Percentiles rank a stretch among this genome's conserved stretches.
These are phyloP conservation scores for Dione juno DNA, from an alignment of 2,888 invertebrate genomes.

Conservation along the genomic window DNA sequence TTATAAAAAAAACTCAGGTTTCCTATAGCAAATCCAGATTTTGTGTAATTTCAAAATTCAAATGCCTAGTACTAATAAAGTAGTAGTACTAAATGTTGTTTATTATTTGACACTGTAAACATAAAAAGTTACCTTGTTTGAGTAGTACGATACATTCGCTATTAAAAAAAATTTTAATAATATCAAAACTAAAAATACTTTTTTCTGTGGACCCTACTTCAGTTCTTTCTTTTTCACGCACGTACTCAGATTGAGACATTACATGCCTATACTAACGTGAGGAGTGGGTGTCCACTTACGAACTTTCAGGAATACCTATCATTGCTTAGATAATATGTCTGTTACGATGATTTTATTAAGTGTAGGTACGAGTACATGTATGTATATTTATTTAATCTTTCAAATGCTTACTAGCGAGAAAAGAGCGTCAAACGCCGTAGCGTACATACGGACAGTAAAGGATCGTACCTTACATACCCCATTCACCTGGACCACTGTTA, in stretches of 20 bases:
- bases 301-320: slow-evolving; percentile 50
- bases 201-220: slow-evolving; percentile 59
- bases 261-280: slow-evolving; percentile 63
- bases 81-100: no score
- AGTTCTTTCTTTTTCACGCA: slow-evolving; percentile 68
- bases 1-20: no score
- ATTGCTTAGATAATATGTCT: slow-evolving; percentile 46
- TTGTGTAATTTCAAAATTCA: no score
- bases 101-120: no score
- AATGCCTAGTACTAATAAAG: no score
- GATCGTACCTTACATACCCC: no score
- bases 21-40: no score
- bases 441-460: no score
- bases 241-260: slow-evolving; percentile 76
- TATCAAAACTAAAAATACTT: slow-evolving; percentile 14
- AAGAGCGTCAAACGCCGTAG: no score
- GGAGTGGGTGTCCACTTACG: slow-evolving; percentile 66
- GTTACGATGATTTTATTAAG: neutral
- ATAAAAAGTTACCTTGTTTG: no score
- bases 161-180: neutral
- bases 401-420: no score
- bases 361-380: neutral
- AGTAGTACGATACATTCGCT: neutral
- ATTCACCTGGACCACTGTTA: no score
- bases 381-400: neutral